Evolutionary conservation across 2,797 vertebrate genomes (phyloP), one percentile per base, ranked within the genome.

Genomic region (Pangasius sanitwongsei): DNA sequence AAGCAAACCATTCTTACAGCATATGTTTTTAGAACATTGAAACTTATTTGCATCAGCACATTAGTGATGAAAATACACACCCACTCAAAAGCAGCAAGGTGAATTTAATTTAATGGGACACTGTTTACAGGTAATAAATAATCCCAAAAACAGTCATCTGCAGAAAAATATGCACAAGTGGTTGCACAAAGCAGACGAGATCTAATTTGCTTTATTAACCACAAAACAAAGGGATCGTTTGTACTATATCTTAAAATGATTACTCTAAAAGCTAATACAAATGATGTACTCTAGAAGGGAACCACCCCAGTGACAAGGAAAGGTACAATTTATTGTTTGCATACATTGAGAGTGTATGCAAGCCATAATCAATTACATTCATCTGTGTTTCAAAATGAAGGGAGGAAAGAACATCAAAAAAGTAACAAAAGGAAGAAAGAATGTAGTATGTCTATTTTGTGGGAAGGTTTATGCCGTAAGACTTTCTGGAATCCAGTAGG

Each of bases 401-500:
- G n/a, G 41, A 65, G 28, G 20, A 59, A 81, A 48, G 5, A 75
- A 25, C 0, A 25, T 80, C 85, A 80, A 88, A 57, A 25, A 13
- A 75, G 20, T n/a, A 89, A 91, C 85, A 87, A 90, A 86, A 92
- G 88, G 83, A 87, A 87, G 91, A 90, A 90, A 90, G 85, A 89
- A 89, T 92, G 87, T 92, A 90, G 88, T 92, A 87, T 75, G 87
- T 93, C 91, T 93, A 89, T 90, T 91, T 92, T 88, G 80, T 90
- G 87, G 86, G 88, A 87, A 86, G 92, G 90, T 90, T 86, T 89
- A 86, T 92, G 90, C 90, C 89, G 91, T 94, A 91, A 93, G 93
- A 89, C 63, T 57, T 90, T 23, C 89, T 90, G 87, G 94, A 94
- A 93, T 93, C 91, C 92, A 92, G 92, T 87, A 92, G 91, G 87